phyloP scores from a whole-genome alignment of 2,888 invertebrate species.

The Melanophora roralis region DNA sequence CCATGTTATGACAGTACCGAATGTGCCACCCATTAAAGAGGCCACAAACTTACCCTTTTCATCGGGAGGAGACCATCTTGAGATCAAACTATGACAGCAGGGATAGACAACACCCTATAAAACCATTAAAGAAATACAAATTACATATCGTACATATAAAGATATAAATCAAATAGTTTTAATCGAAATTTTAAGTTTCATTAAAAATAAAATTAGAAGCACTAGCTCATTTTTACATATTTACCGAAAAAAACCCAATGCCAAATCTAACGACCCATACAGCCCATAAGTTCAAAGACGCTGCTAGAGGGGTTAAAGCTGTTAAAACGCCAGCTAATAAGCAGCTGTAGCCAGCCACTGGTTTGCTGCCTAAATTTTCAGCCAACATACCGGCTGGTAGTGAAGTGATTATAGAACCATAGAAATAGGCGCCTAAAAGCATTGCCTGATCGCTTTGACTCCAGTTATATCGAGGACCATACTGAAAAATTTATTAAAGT shows the following conservation, averaged over 20 bases:
- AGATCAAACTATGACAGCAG: slow-evolving; percentile 78
- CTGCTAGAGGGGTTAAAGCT: slow-evolving; percentile 80
- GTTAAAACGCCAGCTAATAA: slow-evolving; percentile 79
- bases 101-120: slow-evolving; percentile 71
- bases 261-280: slow-evolving; percentile 80
- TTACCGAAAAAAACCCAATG: slow-evolving; percentile 82
- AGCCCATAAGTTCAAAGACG: slow-evolving; percentile 79
- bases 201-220: no score
- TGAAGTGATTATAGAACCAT: slow-evolving; percentile 83
- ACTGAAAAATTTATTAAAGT: no score
- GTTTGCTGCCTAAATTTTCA: slow-evolving; percentile 81
- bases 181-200: no score
- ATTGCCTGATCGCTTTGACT: slow-evolving; percentile 81
- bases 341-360: slow-evolving; percentile 79
- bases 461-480: slow-evolving; percentile 80
- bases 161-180: no score
- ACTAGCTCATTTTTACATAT: slow-evolving; percentile 63
- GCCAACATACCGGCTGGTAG: slow-evolving; percentile 82
- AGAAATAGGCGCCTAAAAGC: slow-evolving; percentile 83
- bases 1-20: slow-evolving; percentile 84
- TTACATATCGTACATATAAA: no score
- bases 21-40: slow-evolving; percentile 84
- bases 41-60: slow-evolving; percentile 86
- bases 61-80: slow-evolving; percentile 85
- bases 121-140: no score